phyloP scores from a whole-genome alignment of 2,113 vertebrate genomes.

The Antennarius striatus region DNA sequence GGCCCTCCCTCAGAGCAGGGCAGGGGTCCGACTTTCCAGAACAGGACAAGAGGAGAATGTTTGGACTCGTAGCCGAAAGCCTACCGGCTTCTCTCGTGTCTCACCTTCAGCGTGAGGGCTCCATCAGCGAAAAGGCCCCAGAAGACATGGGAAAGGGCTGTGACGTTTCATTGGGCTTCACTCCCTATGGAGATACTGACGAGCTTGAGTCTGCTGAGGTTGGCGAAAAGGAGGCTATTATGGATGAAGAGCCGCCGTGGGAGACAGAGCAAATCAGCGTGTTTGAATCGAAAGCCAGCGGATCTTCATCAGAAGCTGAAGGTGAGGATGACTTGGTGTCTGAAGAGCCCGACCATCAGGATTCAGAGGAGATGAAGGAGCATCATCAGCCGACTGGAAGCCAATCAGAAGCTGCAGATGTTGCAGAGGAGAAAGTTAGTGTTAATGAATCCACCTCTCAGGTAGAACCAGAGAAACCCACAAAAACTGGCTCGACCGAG shows the following conservation, averaged over 20 bases:
- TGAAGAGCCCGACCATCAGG: background rate
- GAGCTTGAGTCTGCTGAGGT: background rate
- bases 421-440: background rate
- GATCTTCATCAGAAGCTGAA: slow-evolving; percentile 44
- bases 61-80: background rate
- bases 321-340: slow-evolving; percentile 14
- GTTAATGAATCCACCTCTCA: background rate
- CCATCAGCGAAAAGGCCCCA: background rate
- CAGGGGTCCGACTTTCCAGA: background rate
- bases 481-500: background rate
- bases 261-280: slow-evolving; percentile 3
- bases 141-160: background rate
- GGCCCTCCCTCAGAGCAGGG: slow-evolving; percentile 64
- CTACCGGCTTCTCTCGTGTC: background rate
- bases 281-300: slow-evolving; percentile 5
- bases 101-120: background rate
- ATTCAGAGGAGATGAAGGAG: background rate
- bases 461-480: background rate
- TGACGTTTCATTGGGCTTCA: background rate
- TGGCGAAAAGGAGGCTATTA: slow-evolving; percentile 37
- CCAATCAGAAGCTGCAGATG: background rate
- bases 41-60: background rate
- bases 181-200: background rate
- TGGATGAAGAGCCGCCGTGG: slow-evolving; percentile 62
- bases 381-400: background rate